These are phyloP conservation scores for Lamellibrachia luymesi DNA, from an alignment of 1,140 invertebrate genomes.

Conservation along the genomic window DNA sequence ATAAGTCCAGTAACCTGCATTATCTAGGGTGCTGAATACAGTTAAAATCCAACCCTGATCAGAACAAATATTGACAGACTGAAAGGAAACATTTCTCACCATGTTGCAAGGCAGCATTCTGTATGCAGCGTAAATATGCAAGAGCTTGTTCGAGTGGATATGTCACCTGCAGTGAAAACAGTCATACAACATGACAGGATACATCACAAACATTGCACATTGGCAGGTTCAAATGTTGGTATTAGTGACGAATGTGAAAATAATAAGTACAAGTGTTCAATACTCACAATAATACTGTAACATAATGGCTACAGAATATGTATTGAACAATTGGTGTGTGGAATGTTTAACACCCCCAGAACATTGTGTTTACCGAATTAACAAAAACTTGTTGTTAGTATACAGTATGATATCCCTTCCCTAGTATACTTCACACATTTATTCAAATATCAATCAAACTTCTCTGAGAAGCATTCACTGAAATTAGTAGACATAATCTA, in stretches of 20 bases:
- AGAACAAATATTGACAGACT: no score
- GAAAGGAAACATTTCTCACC: slow-evolving; percentile 35
- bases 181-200: slow-evolving; percentile 28
- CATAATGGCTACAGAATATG: not conserved
- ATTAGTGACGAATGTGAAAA: not conserved
- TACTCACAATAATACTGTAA: not conserved
- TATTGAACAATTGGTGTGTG: not conserved
- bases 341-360: not conserved
- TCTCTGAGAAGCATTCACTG: not conserved
- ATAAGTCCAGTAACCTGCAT: no score
- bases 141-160: slow-evolving; percentile 38
- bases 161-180: slow-evolving; percentile 41
- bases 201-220: not conserved
- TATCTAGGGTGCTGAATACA: no score
- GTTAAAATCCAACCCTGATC: no score
- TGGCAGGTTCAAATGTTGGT: not conserved
- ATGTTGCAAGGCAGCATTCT: slow-evolving; percentile 54
- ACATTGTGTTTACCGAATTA: not conserved
- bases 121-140: slow-evolving; percentile 49
- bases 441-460: not conserved
- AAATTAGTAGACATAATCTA: not conserved
- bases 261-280: not conserved
- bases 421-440: not conserved
- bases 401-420: not conserved
- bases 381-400: not conserved